Evolutionary conservation across 30 jellyfish, hydroid and myxozoan species (phyloP), one percentile per base, ranked within the genome.

Genomic region (Cassiopea andromeda): DNA sequence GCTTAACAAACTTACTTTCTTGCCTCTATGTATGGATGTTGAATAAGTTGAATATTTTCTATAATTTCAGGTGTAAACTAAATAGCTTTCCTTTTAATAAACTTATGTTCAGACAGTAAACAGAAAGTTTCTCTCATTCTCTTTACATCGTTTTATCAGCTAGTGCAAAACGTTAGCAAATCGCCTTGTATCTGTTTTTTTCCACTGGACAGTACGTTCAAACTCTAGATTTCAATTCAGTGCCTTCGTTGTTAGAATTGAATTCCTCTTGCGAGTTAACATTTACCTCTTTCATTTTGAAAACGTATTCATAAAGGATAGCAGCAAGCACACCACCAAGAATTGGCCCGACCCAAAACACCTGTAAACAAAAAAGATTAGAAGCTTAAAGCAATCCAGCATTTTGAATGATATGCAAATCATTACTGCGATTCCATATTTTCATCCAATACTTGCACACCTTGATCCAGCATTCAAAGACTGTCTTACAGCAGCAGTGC

Each of bases 331-430:
- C 88, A 12, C 97, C 98, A 38, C 98, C 98, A 78, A 94, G 84
- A 60, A 94, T 46, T 8, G 98, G 98, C 18, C 97, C 98, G 84
- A 89, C 89, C 98, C 98, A 94, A 90, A 81, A 94, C 9, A 94
- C 93, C 98, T 94, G 78, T 2, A 7, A 48, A 60, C 1, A 77
- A 78, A 84, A 14, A 2, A n/a, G 45, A 59, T 2, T 5, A 5
- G 73, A 64, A 64, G 7, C 12, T 3, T 54, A 54, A 54, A 6
- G 64, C 12, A 3, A 54, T 54, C 12, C 64, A 54, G 7, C 12
- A 10, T 3, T 54, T 54, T 54, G 12, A 54, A 54, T 3, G 64
- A 54, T 54, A 54, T 10, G 64, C 64, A 54, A 54, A 27, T 27
- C 0, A 27, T 0, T 27, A 27, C 38, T 27, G 0, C 38, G 38